Evolutionary conservation across 1,140 invertebrate genomes (phyloP).

Genomic region (Drosophila repletoides): DNA sequence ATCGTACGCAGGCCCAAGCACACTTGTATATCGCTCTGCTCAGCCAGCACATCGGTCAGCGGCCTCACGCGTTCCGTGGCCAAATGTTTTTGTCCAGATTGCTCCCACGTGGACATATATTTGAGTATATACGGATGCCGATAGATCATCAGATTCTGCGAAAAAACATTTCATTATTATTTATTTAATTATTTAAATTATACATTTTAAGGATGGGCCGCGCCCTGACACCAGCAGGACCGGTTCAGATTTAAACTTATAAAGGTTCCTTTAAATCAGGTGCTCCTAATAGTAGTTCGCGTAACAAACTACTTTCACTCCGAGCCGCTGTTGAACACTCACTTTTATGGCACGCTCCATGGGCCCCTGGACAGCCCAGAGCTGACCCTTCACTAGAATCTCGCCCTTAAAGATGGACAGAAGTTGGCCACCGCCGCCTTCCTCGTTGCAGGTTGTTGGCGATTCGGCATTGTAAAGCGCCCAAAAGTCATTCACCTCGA

Average conservation of each 20-base stretch:
- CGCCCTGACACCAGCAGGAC: too few relatives aligned
- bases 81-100: constrained; percentile 88
- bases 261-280: too few relatives aligned
- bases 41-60: constrained; percentile 85
- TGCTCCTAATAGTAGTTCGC: too few relatives aligned
- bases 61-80: constrained; percentile 90
- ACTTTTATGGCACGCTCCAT: constrained; percentile 90
- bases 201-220: too few relatives aligned
- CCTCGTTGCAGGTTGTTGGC: constrained; percentile 83
- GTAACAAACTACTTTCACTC: too few relatives aligned
- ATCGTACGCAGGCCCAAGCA: constrained; percentile 91
- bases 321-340: constrained; percentile 64
- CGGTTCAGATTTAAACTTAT: too few relatives aligned
- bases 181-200: too few relatives aligned
- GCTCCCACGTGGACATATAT: constrained; percentile 90
- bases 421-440: constrained; percentile 85
- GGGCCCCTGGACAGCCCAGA: constrained; percentile 86
- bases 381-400: constrained; percentile 84
- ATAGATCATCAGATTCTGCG: constrained; percentile 91
- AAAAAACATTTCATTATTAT: not conserved
- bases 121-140: constrained; percentile 91
- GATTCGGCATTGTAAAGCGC: constrained; percentile 87
- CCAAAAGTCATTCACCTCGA: constrained; percentile 91
- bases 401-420: constrained; percentile 90
- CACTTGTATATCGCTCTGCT: constrained; percentile 88